A percentile compares a stretch with the other conserved stretches of the same genome.
These are phyloP conservation scores for Cotesia glomerata DNA, from an alignment of 1,140 invertebrate genomes.

Conservation along the genomic window DNA sequence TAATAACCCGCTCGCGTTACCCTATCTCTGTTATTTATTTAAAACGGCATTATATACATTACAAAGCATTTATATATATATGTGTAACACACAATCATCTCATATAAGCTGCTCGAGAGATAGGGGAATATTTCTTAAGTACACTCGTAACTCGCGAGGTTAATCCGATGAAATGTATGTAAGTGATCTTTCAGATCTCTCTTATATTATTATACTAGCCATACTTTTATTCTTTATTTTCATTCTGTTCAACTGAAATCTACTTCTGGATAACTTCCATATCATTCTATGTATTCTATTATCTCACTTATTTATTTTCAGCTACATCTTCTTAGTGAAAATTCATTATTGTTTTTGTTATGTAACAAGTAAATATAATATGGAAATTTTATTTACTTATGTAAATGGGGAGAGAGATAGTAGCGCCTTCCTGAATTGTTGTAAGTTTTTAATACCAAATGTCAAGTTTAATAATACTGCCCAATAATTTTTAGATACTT, in stretches of 20 bases:
- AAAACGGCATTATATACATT: neutral
- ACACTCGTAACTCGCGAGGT: constrained; percentile 14
- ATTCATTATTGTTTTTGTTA: neutral
- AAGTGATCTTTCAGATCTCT: neutral
- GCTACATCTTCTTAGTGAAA: neutral
- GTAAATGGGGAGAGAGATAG: constrained; percentile 3
- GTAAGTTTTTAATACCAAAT: constrained; percentile 10
- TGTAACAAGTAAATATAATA: neutral
- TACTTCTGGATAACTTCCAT: neutral
- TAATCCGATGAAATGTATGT: constrained; percentile 31
- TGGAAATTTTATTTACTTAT: constrained; percentile 21
- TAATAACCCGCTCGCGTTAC: constrained; percentile 25
- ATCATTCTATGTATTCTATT: neutral
- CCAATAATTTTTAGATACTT: neutral
- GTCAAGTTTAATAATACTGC: too few relatives aligned
- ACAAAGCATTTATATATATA: neutral
- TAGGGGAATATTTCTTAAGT: constrained; percentile 1
- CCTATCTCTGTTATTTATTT: constrained; percentile 2
- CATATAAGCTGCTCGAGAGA: neutral
- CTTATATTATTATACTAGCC: neutral
- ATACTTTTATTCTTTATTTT: neutral
- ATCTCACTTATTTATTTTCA: neutral
- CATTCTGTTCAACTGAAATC: neutral
- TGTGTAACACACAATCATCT: too few relatives aligned
- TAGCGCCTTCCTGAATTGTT: constrained; percentile 16